Evolutionary conservation across 2,113 vertebrate genomes (phyloP), one percentile per base, ranked within the genome.

Genomic region (Pterocles gutturalis): DNA sequence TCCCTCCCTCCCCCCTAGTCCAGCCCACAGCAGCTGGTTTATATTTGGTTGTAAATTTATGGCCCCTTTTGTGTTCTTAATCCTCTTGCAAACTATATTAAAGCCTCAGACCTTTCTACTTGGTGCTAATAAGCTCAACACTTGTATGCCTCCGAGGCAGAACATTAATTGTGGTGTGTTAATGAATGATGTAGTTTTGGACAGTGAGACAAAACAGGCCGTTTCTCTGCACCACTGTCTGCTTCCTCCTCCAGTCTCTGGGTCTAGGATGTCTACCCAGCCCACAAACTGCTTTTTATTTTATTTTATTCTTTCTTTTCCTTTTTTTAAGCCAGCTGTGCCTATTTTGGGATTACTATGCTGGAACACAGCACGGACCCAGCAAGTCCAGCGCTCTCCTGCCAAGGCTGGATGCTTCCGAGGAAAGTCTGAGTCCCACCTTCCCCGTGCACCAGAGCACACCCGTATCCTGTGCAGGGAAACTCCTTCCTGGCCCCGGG

Each of bases 91-190:
- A 87, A 76, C 92, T 93, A 91, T 95, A 76, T 78, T 89, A 96
- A 95, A 96, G 92, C 87, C 89, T 77, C 83, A 89, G 96, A 96
- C 94, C 93, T 88, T 95, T 94, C 93, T 96, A 60, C 95, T 89
- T 81, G 93, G 93, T 89, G 92, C 96, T 97, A 97, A 97, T 96
- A 96, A 97, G 97, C 96, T 95, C 96, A 93, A 87, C 96, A 89
- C 95, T 95, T 80, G 94, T 36, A 89, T 94, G 97, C 96, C 97
- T 95, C 78, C 46, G 28, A 95, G 97, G 96, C 96, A 96, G 93
- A 83, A 91, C 95, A 79, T 95, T 97, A 97, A 97, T 97, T 97
- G 96, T 46, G 90, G 65, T 76, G 94, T 96, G 97, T 96, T 97
- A 97, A 97, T 95, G 96, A 97, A 94, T 76, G 80, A 89, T 82